Percentiles rank a stretch among this genome's conserved stretches.
Conservation (phyloP, 2,113 vertebrate genomes). For the Vicugna pacos region DNA sequence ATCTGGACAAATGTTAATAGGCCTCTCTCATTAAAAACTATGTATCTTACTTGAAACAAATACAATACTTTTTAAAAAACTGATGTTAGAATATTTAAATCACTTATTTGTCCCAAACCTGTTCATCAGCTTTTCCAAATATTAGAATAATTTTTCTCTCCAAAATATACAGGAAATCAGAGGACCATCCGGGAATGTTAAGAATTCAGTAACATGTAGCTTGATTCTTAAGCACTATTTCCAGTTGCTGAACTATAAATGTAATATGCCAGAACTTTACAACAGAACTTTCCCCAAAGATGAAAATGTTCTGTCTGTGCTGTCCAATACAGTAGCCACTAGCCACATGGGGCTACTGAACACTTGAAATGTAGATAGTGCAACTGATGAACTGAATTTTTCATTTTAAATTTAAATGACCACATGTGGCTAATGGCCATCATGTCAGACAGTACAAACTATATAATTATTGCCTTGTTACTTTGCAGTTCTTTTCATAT, state of each 20-base stretch:
- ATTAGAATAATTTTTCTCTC: conserved; percentile 31
- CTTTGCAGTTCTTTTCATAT: not conserved
- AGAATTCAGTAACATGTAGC: not conserved
- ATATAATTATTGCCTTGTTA: not conserved
- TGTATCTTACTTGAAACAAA: not conserved
- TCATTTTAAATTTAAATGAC: conserved; percentile 6
- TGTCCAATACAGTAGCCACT: not conserved
- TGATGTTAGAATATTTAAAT: not conserved
- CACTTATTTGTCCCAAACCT: not conserved
- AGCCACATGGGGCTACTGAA: not conserved
- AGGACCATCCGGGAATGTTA: not conserved
- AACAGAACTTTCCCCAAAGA: not conserved
- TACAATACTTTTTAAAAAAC: not conserved
- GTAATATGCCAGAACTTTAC: not conserved
- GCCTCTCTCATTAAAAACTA: not conserved
- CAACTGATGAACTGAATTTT: conserved; percentile 15
- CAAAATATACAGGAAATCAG: conserved; percentile 34
- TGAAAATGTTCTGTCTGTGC: not conserved
- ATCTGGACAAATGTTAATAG: not conserved
- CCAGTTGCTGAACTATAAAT: not conserved
- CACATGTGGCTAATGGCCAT: not conserved
- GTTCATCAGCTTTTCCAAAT: conserved; percentile 25
- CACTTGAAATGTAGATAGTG: not conserved
- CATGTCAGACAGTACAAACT: not conserved
- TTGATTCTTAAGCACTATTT: not conserved